Conservation (phyloP, 2,797 vertebrate genomes). For the Lates japonicus region DNA sequence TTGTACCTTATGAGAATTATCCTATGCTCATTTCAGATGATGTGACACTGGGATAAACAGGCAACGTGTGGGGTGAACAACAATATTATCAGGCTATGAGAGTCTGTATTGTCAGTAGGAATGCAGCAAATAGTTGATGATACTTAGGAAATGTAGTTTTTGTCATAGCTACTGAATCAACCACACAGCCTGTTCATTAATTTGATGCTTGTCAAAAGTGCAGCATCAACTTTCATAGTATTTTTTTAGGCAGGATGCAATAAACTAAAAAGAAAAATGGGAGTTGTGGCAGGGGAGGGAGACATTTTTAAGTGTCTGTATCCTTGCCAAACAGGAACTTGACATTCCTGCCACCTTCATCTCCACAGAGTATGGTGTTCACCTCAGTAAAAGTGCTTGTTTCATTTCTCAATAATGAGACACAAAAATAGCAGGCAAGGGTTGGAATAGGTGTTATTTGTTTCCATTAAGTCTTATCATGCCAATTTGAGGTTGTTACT, state of each 20-base stretch:
- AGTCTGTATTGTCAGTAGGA: background rate
- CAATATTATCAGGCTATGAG: background rate
- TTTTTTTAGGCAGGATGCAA: background rate
- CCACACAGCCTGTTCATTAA: background rate
- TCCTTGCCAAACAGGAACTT: slow-evolving; percentile 10
- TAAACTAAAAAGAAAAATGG: background rate
- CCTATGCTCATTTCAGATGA: background rate
- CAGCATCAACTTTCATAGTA: background rate
- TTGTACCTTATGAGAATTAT: background rate
- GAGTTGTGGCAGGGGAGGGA: background rate
- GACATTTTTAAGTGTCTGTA: background rate
- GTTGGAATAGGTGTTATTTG: background rate
- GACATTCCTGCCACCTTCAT: background rate
- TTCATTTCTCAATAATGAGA: background rate
- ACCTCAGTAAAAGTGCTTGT: background rate
- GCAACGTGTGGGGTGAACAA: no score
- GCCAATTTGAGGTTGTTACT: background rate
- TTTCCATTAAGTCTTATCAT: background rate
- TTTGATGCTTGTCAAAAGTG: slow-evolving; percentile 12
- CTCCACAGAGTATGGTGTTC: background rate
- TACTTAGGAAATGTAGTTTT: no score
- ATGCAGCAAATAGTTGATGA: background rate
- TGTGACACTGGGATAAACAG: background rate
- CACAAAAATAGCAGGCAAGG: background rate
- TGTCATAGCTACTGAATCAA: background rate